Base-by-base conservation (phyloP, 2,888 invertebrate species). In the Embidobia sp. region DNA sequence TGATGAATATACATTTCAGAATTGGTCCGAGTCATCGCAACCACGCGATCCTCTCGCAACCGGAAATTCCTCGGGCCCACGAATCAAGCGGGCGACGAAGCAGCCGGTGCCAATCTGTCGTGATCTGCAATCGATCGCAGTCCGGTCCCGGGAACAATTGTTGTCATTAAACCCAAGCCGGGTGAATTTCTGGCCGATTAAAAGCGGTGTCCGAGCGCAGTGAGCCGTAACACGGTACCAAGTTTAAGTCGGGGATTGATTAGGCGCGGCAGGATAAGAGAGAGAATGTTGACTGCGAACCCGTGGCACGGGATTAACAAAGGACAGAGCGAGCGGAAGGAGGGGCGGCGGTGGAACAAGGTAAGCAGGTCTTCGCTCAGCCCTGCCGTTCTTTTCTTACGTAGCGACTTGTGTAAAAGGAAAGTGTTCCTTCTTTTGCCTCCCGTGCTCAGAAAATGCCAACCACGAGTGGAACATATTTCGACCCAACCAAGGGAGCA, bases 331-430 rank as follows among this genome's bases (percentile, higher is more conserved):
- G 31, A 91, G 91, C 81, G 91, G 90, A 57, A 91, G 91, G 78
- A 91, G 91, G 3, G 91, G 91, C 79, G 87, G 90, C 81, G 85
- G 91, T 76, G 57, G 91, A 91, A 2, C 92, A 92, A 85, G 92
- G 92, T 85, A 91, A 92, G 85, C 92, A 91, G 76, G 91, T 88
- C 2, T 90, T 6, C 6, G 53, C 51, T 55, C 26, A 46, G 55
- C 55, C 29, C 37, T 29, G 48, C 42, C 59, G 55, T 63, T 74
- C 61, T 63, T 78, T 75, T 69, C 61, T 70, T 75, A 49, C 63
- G 48, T 33, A 61, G 61, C 29, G 55, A 69, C 57, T 70, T 57
- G 70, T 61, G 67, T 66, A 72, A 78, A 66, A 78, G 73, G 57
- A 78, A 78, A 78, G 75, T 75, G 59, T 72, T 69, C 69, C 77